These are phyloP conservation scores for Listrodromus nycthemerus DNA, from an alignment of 2,888 invertebrate species.

Conservation along the genomic window DNA sequence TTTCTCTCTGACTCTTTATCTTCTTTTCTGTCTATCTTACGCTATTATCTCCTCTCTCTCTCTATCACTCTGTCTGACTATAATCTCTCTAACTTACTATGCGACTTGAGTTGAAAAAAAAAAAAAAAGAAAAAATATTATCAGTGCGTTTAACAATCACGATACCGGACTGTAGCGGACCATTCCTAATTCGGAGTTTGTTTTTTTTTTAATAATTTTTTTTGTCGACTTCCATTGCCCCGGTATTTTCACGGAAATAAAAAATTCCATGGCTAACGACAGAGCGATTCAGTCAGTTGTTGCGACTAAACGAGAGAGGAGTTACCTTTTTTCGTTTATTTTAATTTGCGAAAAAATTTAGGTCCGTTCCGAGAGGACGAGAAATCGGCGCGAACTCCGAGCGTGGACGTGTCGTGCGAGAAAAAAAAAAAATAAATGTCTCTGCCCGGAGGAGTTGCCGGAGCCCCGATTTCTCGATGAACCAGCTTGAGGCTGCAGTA, in stretches of 20 bases:
- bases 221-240: background rate
- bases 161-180: conserved; percentile 80
- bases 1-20: conserved; percentile 53
- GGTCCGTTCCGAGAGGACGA: conserved; percentile 21
- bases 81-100: conserved; percentile 53
- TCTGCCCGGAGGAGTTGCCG: background rate
- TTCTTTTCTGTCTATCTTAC: conserved; percentile 66
- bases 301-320: conserved; percentile 68
- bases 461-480: conserved; percentile 4
- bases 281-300: conserved; percentile 64
- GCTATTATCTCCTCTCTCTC: conserved; percentile 56
- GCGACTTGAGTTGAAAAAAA: conserved; percentile 43
- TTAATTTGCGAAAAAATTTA: conserved; percentile 21
- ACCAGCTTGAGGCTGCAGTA: conserved; percentile 2
- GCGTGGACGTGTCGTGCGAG: no score
- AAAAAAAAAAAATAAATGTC: background rate
- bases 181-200: conserved; percentile 76
- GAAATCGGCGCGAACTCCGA: background rate
- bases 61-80: conserved; percentile 49
- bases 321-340: conserved; percentile 41
- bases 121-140: conserved; percentile 19
- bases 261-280: conserved; percentile 21
- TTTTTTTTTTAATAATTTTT: background rate
- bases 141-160: background rate
- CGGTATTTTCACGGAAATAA: conserved; percentile 1